phyloP scores from a whole-genome alignment of 1,140 invertebrate species.

The Laodelphax striatellus region DNA sequence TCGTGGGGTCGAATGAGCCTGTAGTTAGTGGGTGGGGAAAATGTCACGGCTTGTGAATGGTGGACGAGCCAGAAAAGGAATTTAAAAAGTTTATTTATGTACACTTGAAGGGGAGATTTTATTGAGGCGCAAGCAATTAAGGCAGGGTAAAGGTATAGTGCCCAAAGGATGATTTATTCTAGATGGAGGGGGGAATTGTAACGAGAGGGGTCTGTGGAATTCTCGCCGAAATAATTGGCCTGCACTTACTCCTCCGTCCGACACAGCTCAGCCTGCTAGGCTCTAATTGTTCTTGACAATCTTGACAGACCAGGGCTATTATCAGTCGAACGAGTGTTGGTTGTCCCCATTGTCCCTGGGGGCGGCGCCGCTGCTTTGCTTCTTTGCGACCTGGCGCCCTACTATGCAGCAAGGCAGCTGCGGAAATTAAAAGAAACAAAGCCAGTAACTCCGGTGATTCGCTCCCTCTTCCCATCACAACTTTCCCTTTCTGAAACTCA shows the following conservation, averaged over 20 bases:
- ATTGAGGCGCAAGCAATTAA: not conserved
- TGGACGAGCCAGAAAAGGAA: not conserved
- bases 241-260: not conserved
- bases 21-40: too few relatives aligned
- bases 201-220: not conserved
- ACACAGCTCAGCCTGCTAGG: not conserved
- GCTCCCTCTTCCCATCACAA: too few relatives aligned
- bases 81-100: not conserved
- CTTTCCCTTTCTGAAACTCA: too few relatives aligned
- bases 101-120: not conserved
- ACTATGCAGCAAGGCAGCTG: too few relatives aligned
- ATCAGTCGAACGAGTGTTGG: not conserved
- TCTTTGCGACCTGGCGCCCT: too few relatives aligned
- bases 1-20: too few relatives aligned
- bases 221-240: not conserved
- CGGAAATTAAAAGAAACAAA: too few relatives aligned
- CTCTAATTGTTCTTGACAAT: constrained; percentile 1
- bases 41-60: too few relatives aligned
- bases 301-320: not conserved
- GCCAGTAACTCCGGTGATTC: too few relatives aligned
- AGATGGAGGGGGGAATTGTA: too few relatives aligned
- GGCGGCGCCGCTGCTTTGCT: too few relatives aligned
- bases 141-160: not conserved
- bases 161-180: not conserved
- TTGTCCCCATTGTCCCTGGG: too few relatives aligned